Evolutionary conservation across 2,113 vertebrate genomes (phyloP), one percentile per base, ranked within the genome.

Genomic region (Atherinomorus stipes): DNA sequence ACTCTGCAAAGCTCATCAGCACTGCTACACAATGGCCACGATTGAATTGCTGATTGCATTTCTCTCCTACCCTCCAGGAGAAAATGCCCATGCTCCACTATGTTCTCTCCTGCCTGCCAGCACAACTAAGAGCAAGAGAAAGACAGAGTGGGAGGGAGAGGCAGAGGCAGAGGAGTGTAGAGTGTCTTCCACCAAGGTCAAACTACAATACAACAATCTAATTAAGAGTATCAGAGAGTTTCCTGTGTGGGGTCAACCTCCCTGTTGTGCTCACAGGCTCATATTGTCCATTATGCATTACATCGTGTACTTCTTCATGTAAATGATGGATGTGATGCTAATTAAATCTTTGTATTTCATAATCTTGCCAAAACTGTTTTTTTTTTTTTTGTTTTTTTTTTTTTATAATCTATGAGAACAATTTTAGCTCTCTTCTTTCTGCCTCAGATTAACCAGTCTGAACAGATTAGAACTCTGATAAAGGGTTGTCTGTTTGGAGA

Each of bases 1-100:
- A 94, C 95, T 95, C 95, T 96, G 94, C 94, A 95, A 94, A 95
- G 95, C 95, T 96, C 95, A 95, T 96, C 94, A 93, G 93, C 89
- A 85, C 89, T 73, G 86, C 88, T 88, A 87, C 85, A 94, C 93
- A 93, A 93, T 93, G 89, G 90, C 89, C 88, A 88, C 89, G 88
- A 91, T 92, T 93, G 89, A 94, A 92, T 92, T 91, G 91, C 92
- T 93, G 90, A 94, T 94, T 94, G 92, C 91, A 90, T 93, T 91
- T 92, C 95, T 96, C 94, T 95, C 88, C 87, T 87, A 77, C 84
- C 92, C 88, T 88, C 89, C 90, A 91, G 94, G 95, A 95, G 95
- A 94, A 95, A 94, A 89, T 85, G 89, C 92, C 94, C 95, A 93
- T 91, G 92, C 91, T 87, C 89, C 80, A 80, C 85, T 81, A 71